Evolutionary conservation across 2,113 vertebrate genomes (phyloP).

Genomic region (Jacana jacana): DNA sequence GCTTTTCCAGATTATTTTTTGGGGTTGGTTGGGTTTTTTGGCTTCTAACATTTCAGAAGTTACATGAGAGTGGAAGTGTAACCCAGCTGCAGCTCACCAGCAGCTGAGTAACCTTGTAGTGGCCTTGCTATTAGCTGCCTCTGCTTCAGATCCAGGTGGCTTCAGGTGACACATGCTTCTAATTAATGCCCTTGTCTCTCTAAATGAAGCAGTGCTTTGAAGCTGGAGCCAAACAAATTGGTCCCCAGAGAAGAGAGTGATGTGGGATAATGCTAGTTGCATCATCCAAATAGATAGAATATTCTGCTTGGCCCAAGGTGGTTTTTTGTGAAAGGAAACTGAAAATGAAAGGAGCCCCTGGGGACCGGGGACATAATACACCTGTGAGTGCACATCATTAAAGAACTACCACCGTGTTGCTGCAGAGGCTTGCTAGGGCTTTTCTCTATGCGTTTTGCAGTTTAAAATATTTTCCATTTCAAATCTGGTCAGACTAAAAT

Average conservation of each 20-base stretch:
- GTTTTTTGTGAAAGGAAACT: background rate
- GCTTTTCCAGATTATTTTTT: background rate
- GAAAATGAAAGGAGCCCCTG: background rate
- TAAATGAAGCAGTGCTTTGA: background rate
- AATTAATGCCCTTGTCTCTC: background rate
- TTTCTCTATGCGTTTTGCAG: background rate
- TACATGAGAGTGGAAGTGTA: background rate
- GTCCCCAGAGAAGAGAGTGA: slow-evolving; percentile 8
- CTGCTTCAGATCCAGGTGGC: slow-evolving; percentile 31
- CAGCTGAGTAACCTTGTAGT: background rate
- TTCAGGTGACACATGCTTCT: slow-evolving; percentile 46
- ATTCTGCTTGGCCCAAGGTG: rapidly evolving
- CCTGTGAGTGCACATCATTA: background rate
- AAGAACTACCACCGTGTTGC: background rate
- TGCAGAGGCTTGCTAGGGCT: background rate
- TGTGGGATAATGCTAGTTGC: slow-evolving; percentile 29
- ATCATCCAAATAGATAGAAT: slow-evolving; percentile 11
- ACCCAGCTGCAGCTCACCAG: background rate
- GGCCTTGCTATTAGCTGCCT: background rate
- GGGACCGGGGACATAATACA: background rate
- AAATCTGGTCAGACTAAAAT: background rate
- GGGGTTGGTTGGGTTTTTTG: background rate
- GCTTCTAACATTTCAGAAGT: background rate
- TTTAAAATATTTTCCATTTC: background rate
- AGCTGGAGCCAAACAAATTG: slow-evolving; percentile 49